Evolutionary conservation across 2,113 vertebrate species (phyloP), one percentile per base, ranked within the genome.

Genomic region (Helogale parvula): DNA sequence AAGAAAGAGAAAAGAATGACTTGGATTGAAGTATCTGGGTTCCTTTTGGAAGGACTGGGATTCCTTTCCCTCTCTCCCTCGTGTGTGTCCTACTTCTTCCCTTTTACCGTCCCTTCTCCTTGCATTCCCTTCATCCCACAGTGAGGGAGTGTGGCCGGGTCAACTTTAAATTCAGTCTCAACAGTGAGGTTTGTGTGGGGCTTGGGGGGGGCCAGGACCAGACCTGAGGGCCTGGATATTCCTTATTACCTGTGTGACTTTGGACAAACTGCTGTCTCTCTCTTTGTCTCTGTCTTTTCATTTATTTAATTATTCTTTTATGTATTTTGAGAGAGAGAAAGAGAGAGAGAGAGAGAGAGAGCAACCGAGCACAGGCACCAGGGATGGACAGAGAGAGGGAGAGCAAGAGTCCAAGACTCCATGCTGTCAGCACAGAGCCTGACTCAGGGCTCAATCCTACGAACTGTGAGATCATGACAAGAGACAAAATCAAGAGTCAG

Each of bases 1-100:
- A 91, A 93, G 15, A 93, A 97, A 92, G 35, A 85, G 54, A 86
- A 97, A 90, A 97, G 19, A 94, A 90, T 57, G 65, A 74, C 31
- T 33, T 84, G 33, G 25, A 33, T 33, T 96, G 31, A 41, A 1
- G 25, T 79, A 57, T 38, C 69, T 66, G 41, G 11, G 33, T 50
- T 89, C 12, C 13, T 90, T 88, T 31, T 12, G 31, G 38, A 50
- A 27, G 47, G 50, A 71, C 19, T 50, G 27, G 45, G 29, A 54
- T 57, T 96, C 33, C 60, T 94, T 76, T 60, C 52, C 54, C 89
- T 89, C 79, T 89, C 57, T 74, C 29, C 33, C 31, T 60, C 45
- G 35, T 90, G 11, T 52, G 27, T 50, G 25, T 45, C 45, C 71
- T 85, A 9, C 63, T 72, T 65, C 54, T 87, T 86, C 38, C 47